Conservation (phyloP, 2,797 vertebrate genomes). For the Amphiprion clarkii region DNA sequence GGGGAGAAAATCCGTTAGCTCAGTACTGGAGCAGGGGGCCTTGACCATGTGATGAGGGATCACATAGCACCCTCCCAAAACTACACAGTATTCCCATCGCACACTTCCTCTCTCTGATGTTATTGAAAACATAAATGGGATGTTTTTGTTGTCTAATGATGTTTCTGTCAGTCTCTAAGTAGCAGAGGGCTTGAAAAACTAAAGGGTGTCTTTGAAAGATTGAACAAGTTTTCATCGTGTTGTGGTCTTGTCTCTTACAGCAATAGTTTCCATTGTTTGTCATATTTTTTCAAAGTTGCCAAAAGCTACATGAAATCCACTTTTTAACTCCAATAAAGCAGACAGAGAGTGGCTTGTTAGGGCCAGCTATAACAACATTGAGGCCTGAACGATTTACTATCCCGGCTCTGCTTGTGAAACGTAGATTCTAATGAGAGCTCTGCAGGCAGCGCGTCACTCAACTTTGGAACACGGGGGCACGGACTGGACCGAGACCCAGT, state of each 20-base stretch:
- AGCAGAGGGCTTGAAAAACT: slow-evolving; percentile 52
- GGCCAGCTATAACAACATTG: slow-evolving; percentile 83
- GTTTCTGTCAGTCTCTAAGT: slow-evolving; percentile 72
- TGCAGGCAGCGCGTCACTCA: slow-evolving; percentile 77
- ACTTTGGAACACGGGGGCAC: slow-evolving; percentile 67
- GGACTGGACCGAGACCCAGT: slow-evolving; percentile 74
- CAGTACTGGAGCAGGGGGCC: slow-evolving; percentile 58
- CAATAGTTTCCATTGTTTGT: slow-evolving; percentile 79
- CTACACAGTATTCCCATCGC: slow-evolving; percentile 55
- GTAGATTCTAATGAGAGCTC: slow-evolving; percentile 86
- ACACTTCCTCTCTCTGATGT: slow-evolving; percentile 59
- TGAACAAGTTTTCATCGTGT: slow-evolving; percentile 68
- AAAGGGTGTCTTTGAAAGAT: slow-evolving; percentile 57
- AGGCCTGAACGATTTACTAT: slow-evolving; percentile 85
- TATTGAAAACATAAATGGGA: slow-evolving; percentile 72
- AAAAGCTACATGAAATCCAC: slow-evolving; percentile 78
- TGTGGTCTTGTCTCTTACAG: slow-evolving; percentile 66
- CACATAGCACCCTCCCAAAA: slow-evolving; percentile 60
- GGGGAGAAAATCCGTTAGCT: slow-evolving; percentile 76
- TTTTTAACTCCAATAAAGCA: slow-evolving; percentile 80
- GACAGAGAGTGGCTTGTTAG: slow-evolving; percentile 86
- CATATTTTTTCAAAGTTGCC: slow-evolving; percentile 70
- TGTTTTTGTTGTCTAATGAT: slow-evolving; percentile 74
- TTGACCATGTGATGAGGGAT: slow-evolving; percentile 72
- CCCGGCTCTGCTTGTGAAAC: slow-evolving; percentile 86